Conservation (phyloP, 2,113 vertebrate genomes). For the pig (Sus scrofa) region T2T-Sscrofa CM000824.6:170719501-170720000, state of each 20-base stretch:
- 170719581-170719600: background rate
- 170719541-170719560: background rate
- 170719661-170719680: background rate
- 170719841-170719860: background rate
- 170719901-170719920: background rate
- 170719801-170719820: background rate
- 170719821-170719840: background rate
- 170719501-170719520: background rate
- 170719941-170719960: background rate
- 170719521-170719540: background rate
- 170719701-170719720: background rate
- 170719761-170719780: conserved; percentile 11
- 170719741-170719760: background rate
- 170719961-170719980: background rate
- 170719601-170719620: background rate
- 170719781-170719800: conserved; percentile 55
- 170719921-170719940: background rate
- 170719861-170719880: background rate
- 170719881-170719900: background rate
- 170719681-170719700: conserved; percentile 27
- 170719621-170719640: background rate
- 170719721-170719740: conserved; percentile 21
- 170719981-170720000: conserved; percentile 14
- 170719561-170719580: background rate
- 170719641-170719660: background rate